Evolutionary conservation across 92 coral and sea anemone genomes (phyloP).

Genomic region (Hydrozoanthus gracilis): DNA sequence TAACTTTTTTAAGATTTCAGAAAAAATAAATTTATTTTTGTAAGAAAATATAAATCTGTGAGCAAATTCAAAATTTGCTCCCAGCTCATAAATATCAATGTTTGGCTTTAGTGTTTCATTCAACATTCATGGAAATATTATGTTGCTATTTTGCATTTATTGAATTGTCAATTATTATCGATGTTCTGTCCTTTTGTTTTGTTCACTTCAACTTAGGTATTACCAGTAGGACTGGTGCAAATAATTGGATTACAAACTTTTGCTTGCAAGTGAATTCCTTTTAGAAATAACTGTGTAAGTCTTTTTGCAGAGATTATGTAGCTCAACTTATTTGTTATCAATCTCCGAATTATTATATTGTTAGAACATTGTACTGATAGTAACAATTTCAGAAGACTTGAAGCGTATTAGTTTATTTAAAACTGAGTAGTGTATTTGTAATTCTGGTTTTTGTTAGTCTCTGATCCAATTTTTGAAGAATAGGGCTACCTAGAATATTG

Average conservation of each 20-base stretch:
- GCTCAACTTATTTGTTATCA: too few species aligned
- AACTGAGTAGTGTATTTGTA: neutral
- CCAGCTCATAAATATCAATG: neutral
- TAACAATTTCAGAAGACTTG: neutral
- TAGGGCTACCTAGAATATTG: neutral
- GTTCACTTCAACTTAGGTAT: too few species aligned
- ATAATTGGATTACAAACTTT: too few species aligned
- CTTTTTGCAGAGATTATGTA: too few species aligned
- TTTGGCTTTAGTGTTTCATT: conserved; percentile 6
- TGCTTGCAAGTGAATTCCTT: too few species aligned
- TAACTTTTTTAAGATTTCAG: neutral
- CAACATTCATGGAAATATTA: neutral
- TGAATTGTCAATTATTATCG: neutral
- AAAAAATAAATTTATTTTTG: conserved; percentile 27
- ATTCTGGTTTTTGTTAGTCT: neutral
- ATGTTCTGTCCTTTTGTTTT: neutral
- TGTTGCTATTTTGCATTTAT: neutral
- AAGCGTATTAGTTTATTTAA: neutral
- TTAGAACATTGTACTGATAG: neutral
- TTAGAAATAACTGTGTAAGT: too few species aligned
- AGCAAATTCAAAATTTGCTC: neutral
- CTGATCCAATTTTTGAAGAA: neutral
- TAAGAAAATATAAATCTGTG: conserved; percentile 17
- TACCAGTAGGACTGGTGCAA: too few species aligned
- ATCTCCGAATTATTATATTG: too few species aligned